Evolutionary conservation across 1,140 invertebrate species (phyloP), one percentile per base, ranked within the genome.

Genomic region (Sycophila sp.): DNA sequence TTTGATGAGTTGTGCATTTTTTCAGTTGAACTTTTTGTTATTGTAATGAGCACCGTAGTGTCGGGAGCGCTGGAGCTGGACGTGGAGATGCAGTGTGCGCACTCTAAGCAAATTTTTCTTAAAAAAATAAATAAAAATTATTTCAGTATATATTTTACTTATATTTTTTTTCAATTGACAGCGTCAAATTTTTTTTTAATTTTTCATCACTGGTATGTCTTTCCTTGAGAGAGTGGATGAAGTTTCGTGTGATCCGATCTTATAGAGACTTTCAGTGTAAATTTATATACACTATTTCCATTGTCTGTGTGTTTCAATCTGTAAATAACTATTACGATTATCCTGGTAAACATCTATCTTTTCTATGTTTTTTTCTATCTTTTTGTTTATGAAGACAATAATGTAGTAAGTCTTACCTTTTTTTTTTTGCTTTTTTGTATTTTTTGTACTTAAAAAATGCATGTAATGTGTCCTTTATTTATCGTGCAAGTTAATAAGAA

Each of bases 11-110:
- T 56, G 64, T 71, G 42, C 56, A n/a, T n/a, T 76, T 34, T 72
- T 51, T 26, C 36, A 64, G 17, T 73, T 66, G 47, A 24, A 40
- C 10, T 47, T 47, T n/a, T 58, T 58, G 26, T 22, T 71, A 24
- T 60, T 60, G 30, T 69, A 63, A 73, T 73, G 59, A 72, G 78
- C 82, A 83, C 77, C 79, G 84, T 85, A 85, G 83, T 85, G 81
- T 85, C 82, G 83, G 82, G 81, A 85, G 80, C 83, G 83, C 81
- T 85, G 84, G 79, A 84, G 75, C 83, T 85, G 82, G 78, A 84
- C 81, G 78, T 81, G 79, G 81, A 84, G 78, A 77, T 80, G 80
- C 79, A 78, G 77, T 70, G 60, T 72, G 71, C 71, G 71, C 62
- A 77, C 76, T 78, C 63, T 66, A 77, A 77, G 70, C 75, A 51